Evolutionary conservation across 2,113 vertebrate genomes (phyloP).

Genomic region (Rhinichthys klamathensis): DNA sequence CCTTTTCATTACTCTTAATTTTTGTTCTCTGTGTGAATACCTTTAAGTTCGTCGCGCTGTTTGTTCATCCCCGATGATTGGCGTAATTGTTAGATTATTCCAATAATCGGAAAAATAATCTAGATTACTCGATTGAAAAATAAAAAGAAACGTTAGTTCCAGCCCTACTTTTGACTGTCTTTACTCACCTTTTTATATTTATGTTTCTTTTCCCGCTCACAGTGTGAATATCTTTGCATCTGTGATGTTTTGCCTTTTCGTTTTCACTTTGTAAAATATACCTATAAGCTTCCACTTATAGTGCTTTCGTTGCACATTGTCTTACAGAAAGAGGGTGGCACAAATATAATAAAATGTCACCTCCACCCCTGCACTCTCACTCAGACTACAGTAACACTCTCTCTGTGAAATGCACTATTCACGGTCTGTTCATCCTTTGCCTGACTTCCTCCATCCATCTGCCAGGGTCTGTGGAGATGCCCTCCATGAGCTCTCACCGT

Average conservation of each 20-base stretch:
- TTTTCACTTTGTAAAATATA: neutral
- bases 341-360: constrained; percentile 38
- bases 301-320: neutral
- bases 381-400: constrained; percentile 23
- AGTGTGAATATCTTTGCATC: neutral
- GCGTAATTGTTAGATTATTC: too few species aligned
- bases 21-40: neutral
- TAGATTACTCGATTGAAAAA: too few species aligned
- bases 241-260: neutral
- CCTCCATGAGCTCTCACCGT: constrained; percentile 67
- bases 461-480: constrained; percentile 51
- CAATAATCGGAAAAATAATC: too few species aligned
- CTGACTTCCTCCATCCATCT: constrained; percentile 55
- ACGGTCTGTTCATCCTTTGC: constrained; percentile 30
- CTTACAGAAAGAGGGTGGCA: neutral
- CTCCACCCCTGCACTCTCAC: constrained; percentile 52
- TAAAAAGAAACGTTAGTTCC: too few species aligned
- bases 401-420: constrained; percentile 32
- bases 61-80: too few species aligned
- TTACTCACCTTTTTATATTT: neutral
- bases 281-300: neutral
- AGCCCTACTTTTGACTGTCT: too few species aligned
- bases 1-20: neutral
- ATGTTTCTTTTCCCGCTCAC: neutral
- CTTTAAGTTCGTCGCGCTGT: too few species aligned